These are phyloP conservation scores for Mirza zaza DNA, from an alignment of 2,113 vertebrate species.

Conservation along the genomic window DNA sequence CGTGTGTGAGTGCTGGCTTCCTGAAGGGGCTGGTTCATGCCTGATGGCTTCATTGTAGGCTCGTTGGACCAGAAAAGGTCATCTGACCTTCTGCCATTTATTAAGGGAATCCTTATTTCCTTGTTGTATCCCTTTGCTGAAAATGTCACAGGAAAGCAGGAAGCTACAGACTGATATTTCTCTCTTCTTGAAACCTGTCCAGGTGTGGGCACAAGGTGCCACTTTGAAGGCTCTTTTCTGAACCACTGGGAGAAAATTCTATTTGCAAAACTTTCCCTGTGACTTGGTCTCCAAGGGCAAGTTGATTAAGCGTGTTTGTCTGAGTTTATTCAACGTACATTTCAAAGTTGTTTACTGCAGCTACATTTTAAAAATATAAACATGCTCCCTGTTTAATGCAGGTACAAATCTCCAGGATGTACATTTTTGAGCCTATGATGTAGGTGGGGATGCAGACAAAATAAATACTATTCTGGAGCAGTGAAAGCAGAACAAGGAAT, in stretches of 20 bases:
- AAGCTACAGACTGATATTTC: not conserved
- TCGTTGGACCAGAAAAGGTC: not conserved
- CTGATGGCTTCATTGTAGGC: not conserved
- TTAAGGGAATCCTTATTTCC: not conserved
- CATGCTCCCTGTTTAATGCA: not conserved
- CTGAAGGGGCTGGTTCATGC: not conserved
- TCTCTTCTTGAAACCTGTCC: not conserved
- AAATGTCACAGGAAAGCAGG: not conserved
- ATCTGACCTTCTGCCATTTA: not conserved
- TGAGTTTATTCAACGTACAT: not conserved
- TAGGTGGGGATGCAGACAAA: not conserved
- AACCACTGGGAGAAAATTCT: not conserved
- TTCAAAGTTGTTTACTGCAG: not conserved
- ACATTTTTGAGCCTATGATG: not conserved
- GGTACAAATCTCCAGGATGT: not conserved
- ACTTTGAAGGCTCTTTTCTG: not conserved
- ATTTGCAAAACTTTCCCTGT: not conserved
- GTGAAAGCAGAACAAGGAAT: not conserved
- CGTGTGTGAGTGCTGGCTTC: accelerated
- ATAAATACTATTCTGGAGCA: not conserved
- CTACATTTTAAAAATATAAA: slow-evolving; percentile 10
- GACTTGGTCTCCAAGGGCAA: not conserved
- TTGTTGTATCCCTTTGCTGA: not conserved
- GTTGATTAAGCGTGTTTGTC: not conserved
- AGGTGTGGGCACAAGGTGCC: not conserved